Evolutionary conservation across 2,797 vertebrate genomes (phyloP).

Genomic region (Choloepus didactylus): DNA sequence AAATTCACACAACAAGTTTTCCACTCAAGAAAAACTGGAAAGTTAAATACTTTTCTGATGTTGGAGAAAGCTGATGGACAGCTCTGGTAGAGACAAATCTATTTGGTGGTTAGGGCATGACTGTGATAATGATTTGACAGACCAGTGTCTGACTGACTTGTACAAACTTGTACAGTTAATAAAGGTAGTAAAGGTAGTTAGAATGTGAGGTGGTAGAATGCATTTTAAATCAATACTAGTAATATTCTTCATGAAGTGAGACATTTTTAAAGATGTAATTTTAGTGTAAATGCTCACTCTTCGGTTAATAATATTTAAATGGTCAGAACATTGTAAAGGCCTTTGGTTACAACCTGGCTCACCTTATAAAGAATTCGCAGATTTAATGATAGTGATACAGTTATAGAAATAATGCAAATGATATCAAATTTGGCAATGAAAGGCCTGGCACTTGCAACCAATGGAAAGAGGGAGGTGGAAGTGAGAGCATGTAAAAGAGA

Average conservation of each 20-base stretch:
- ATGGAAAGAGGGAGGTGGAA: fast-evolving
- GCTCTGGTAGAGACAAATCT: not conserved
- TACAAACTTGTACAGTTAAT: not conserved
- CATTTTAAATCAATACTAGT: not conserved
- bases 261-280: not conserved
- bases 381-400: not conserved
- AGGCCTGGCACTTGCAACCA: fast-evolving
- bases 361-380: not conserved
- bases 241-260: not conserved
- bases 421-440: not conserved
- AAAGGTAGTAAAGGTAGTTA: not conserved
- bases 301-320: not conserved
- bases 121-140: not conserved
- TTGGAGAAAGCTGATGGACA: not conserved
- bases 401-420: not conserved
- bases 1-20: not conserved
- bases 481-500: not conserved
- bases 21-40: not conserved
- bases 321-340: not conserved
- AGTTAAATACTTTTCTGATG: fast-evolving
- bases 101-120: not conserved
- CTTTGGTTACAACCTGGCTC: not conserved
- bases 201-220: not conserved
- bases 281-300: not conserved
- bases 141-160: not conserved